Percentiles rank a stretch among this genome's conserved stretches.
Evolutionary conservation across 2,888 invertebrate species (phyloP).

Genomic region (Deroplatys truncata): DNA sequence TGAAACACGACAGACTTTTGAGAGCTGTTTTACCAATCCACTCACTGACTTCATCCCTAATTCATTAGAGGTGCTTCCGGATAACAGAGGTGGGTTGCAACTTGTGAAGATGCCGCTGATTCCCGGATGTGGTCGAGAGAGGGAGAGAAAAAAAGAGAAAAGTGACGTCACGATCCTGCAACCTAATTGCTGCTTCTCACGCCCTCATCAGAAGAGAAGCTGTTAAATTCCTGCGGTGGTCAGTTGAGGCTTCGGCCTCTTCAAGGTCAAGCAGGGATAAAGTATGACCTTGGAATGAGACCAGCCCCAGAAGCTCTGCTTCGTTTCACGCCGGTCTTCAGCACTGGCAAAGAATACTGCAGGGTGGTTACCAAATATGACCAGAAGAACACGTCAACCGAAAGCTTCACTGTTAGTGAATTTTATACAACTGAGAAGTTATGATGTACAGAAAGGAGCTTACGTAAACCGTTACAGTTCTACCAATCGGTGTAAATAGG

Average conservation of each 20-base stretch:
- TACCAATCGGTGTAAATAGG: no score
- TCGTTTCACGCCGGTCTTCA: no score
- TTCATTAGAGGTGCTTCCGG: not conserved
- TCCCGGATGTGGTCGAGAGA: not conserved
- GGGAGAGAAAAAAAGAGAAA: no score
- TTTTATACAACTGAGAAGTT: no score
- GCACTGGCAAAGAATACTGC: no score
- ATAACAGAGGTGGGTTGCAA: not conserved
- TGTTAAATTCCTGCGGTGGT: not conserved
- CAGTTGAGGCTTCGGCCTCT: not conserved
- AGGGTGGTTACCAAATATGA: no score
- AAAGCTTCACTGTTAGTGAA: no score
- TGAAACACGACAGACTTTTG: no score
- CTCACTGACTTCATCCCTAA: not conserved
- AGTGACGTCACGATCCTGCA: not conserved
- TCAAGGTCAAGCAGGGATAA: not conserved
- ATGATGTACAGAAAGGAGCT: no score
- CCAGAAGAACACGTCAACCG: no score
- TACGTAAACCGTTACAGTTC: no score
- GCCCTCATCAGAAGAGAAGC: not conserved
- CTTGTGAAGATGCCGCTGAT: not conserved
- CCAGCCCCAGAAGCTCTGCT: not conserved
- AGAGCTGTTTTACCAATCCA: no score
- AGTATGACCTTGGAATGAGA: not conserved
- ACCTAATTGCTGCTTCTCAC: not conserved